phyloP scores from a whole-genome alignment of 2,888 invertebrate species.

The Drosophila limbata region DNA sequence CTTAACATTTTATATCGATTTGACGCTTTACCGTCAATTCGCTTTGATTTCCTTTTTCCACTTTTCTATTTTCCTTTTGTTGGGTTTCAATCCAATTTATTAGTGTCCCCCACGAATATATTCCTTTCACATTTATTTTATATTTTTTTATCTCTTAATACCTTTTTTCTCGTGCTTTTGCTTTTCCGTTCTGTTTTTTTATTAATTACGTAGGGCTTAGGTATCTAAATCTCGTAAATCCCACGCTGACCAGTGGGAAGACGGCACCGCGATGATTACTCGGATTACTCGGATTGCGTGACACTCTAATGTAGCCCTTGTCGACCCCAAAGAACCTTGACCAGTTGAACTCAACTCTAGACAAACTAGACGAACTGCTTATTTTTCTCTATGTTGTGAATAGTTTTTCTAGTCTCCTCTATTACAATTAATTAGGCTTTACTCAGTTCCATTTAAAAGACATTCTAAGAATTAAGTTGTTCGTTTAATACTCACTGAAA shows the following conservation, averaged over 20 bases:
- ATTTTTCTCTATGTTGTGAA: not conserved
- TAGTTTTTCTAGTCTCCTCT: not conserved
- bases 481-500: not conserved
- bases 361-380: conserved; percentile 5
- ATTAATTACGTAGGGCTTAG: conserved; percentile 48
- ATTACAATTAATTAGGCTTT: not conserved
- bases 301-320: conserved; percentile 31
- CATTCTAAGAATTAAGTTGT: not conserved
- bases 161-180: conserved; percentile 9
- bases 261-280: conserved; percentile 7
- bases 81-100: not conserved
- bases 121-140: conserved; percentile 24
- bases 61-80: not conserved
- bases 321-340: not conserved
- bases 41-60: not conserved
- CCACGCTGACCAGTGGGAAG: not conserved
- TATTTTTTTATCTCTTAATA: conserved; percentile 17
- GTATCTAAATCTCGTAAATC: conserved; percentile 26
- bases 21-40: not conserved
- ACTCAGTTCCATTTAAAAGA: not conserved
- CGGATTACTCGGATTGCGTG: conserved; percentile 35
- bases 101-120: not conserved
- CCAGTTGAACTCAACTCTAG: not conserved
- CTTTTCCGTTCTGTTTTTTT: conserved; percentile 20
- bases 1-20: not conserved